Evolutionary conservation across 2,113 vertebrate genomes (phyloP).

Genomic region (Sarotherodon lohbergeri): DNA sequence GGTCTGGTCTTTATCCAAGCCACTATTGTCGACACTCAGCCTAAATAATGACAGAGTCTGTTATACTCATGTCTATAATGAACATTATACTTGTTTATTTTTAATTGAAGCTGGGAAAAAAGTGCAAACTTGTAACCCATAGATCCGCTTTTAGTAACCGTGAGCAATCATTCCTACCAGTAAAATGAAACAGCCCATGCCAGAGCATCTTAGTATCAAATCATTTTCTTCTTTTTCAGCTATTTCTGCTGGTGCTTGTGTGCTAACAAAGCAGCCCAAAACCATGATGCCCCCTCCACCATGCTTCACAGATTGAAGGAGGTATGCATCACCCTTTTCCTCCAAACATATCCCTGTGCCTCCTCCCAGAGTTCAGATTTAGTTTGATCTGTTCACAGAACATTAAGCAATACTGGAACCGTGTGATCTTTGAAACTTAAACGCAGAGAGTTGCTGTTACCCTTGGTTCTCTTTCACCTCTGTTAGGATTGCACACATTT

Average conservation of each 20-base stretch:
- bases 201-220: background rate
- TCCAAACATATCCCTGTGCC: background rate
- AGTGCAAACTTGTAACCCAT: background rate
- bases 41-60: no score
- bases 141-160: background rate
- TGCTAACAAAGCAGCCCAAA: background rate
- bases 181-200: background rate
- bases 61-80: no score
- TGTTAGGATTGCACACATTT: background rate
- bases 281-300: background rate
- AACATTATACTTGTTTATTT: no score
- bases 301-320: background rate
- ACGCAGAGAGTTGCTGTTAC: background rate
- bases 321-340: background rate
- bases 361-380: background rate
- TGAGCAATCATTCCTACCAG: background rate
- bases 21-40: background rate
- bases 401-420: background rate
- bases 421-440: background rate
- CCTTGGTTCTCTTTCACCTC: background rate
- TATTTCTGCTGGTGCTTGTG: background rate
- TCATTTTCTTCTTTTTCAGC: background rate
- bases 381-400: background rate
- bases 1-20: background rate
- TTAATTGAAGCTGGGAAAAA: no score